phyloP scores from a whole-genome alignment of 37 sponge, comb jelly and placozoan species.

The Mnemiopsis leidyi region DNA sequence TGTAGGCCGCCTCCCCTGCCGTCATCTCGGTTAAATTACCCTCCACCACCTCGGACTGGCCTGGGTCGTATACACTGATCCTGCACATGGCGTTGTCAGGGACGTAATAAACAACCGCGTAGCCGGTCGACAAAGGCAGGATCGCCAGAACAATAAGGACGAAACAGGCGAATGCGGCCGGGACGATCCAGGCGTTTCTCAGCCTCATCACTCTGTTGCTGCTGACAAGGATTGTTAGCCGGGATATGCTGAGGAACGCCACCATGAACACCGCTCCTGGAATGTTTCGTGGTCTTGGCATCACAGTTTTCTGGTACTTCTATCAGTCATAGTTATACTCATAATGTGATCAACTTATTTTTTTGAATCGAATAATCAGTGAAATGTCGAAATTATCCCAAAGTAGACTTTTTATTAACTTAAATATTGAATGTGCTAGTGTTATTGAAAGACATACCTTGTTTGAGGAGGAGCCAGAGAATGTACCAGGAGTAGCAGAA shows the following conservation, averaged over 20 bases:
- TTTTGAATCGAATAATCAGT: too few relatives aligned
- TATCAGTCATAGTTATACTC: too few relatives aligned
- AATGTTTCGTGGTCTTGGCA: too few relatives aligned
- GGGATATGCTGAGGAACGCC: background rate
- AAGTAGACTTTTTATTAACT: too few relatives aligned
- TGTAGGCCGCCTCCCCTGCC: too few relatives aligned
- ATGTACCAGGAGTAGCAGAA: background rate
- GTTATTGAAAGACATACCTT: too few relatives aligned
- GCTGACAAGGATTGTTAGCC: background rate
- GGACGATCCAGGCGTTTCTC: background rate
- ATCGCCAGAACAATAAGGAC: background rate
- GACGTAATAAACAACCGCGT: background rate
- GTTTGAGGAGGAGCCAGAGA: background rate
- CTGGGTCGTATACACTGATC: background rate
- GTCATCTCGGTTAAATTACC: background rate
- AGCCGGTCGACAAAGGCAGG: background rate
- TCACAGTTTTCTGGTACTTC: too few relatives aligned
- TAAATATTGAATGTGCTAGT: too few relatives aligned
- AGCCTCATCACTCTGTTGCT: background rate
- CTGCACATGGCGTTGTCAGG: background rate
- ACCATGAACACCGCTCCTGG: background rate
- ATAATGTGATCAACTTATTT: too few relatives aligned
- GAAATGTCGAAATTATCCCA: too few relatives aligned
- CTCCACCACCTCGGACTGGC: background rate
- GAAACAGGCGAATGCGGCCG: background rate